Percentiles rank a stretch among this genome's conserved stretches.
phyloP scores from a whole-genome alignment of 2,888 invertebrate genomes.

The Carpatolechia fugitivella region DNA sequence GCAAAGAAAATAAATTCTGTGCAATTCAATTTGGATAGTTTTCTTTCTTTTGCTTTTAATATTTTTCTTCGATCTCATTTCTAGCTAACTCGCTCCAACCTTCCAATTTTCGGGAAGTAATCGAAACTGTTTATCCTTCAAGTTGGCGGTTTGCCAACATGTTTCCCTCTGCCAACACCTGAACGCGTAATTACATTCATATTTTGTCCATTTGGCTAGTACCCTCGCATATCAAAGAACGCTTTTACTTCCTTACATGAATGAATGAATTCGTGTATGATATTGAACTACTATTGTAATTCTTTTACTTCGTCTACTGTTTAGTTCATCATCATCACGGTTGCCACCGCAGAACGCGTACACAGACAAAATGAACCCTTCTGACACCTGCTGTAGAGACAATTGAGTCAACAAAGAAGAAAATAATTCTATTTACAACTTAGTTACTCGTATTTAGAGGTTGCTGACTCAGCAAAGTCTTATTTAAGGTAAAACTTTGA shows the following conservation, averaged over 20 bases:
- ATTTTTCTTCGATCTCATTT: background rate
- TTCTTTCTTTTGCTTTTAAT: no score
- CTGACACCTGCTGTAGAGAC: no score
- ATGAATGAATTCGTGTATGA: no score
- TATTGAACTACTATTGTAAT: no score
- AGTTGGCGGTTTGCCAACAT: conserved; percentile 24
- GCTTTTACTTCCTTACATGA: no score
- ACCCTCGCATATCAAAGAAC: no score
- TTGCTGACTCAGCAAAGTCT: conserved; percentile 3
- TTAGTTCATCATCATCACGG: no score
- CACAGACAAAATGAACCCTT: no score
- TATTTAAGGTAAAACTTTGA: conserved; percentile 6
- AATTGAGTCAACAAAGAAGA: background rate
- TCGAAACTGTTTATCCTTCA: conserved; percentile 21
- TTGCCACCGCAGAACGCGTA: no score
- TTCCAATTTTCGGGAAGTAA: conserved; percentile 22
- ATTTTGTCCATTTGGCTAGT: conserved; percentile 35
- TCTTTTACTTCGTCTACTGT: no score
- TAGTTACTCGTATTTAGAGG: background rate
- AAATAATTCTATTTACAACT: background rate
- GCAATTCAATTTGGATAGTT: no score
- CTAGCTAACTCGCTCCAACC: background rate
- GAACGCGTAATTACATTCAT: conserved; percentile 43
- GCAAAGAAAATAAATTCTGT: no score
- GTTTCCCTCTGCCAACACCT: conserved; percentile 39